Evolutionary conservation across 1,140 invertebrate genomes (phyloP).

Genomic region (Diplogasteroides magnus): DNA sequence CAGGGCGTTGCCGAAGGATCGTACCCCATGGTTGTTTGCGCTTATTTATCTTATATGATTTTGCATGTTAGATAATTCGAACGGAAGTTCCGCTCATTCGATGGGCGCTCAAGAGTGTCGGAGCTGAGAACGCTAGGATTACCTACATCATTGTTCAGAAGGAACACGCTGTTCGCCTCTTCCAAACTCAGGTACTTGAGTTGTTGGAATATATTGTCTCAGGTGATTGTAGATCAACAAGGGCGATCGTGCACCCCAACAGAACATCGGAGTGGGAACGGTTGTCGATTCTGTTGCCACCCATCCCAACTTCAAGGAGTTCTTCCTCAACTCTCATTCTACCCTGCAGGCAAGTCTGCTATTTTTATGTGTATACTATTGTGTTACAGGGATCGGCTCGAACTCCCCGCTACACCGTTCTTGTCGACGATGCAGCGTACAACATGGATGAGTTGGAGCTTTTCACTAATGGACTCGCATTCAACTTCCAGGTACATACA

Average conservation of each 20-base stretch:
- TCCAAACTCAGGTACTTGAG: background rate
- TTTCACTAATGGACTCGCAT: constrained; percentile 14
- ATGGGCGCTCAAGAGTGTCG: constrained; percentile 1
- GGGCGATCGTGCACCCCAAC: constrained; percentile 12
- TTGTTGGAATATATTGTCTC: constrained; percentile 12
- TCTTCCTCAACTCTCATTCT: constrained; percentile 31
- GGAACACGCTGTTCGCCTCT: constrained; percentile 26
- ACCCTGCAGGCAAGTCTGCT: constrained; percentile 23
- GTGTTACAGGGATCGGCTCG: constrained; percentile 21
- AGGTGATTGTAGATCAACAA: constrained; percentile 23
- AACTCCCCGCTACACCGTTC: constrained; percentile 29
- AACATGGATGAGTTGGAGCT: constrained; percentile 28
- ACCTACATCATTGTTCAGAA: constrained; percentile 33
- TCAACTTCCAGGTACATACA: constrained; percentile 9
- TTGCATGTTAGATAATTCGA: constrained; percentile 9
- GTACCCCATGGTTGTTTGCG: constrained; percentile 15
- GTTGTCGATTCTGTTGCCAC: constrained; percentile 19
- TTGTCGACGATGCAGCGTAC: constrained; percentile 19
- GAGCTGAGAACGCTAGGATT: constrained; percentile 16
- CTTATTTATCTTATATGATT: background rate
- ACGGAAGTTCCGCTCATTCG: constrained; percentile 25
- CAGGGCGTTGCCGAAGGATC: constrained; percentile 29
- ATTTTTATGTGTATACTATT: background rate
- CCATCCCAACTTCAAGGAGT: constrained; percentile 30
- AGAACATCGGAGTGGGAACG: constrained; percentile 31